A percentile compares a stretch with the other conserved stretches of the same genome.
Evolutionary conservation across 2,888 invertebrate genomes (phyloP).

Genomic region (Plagiodera versicolora): DNA sequence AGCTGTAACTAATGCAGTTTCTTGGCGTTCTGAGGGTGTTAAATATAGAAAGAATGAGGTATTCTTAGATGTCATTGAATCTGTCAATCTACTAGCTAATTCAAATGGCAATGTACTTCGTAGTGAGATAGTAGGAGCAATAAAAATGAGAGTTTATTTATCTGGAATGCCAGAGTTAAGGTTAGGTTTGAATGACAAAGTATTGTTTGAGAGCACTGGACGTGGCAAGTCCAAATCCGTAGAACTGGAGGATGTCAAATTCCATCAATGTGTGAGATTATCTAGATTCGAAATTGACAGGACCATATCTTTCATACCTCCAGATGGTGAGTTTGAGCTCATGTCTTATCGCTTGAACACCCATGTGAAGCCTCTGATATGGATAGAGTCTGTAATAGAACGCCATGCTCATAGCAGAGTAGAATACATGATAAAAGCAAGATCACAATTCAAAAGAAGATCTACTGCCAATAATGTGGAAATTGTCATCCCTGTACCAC

Average conservation of each 20-base stretch:
- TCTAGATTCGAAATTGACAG: constrained; percentile 98
- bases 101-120: constrained; percentile 95
- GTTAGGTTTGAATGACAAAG: constrained; percentile 95
- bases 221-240: constrained; percentile 97
- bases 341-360: constrained; percentile 98
- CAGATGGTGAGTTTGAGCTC: constrained; percentile 98
- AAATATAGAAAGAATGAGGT: constrained; percentile 99
- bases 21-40: constrained; percentile 97
- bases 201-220: constrained; percentile 96
- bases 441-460: constrained; percentile 95
- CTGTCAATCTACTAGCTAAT: constrained; percentile 93
- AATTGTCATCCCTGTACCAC: constrained; percentile 93
- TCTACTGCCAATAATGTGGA: constrained; percentile 99
- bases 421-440: constrained; percentile 99
- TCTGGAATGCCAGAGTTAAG: constrained; percentile 98
- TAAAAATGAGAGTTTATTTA: constrained; percentile 97
- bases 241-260: constrained; percentile 97
- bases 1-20: constrained; percentile 99
- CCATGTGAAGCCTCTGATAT: constrained; percentile 93
- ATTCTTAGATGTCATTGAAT: constrained; percentile 98
- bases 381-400: constrained; percentile 99
- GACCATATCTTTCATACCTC: constrained; percentile 97
- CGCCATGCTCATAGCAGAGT: constrained; percentile 96
- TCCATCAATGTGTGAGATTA: constrained; percentile 96
- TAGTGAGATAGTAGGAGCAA: constrained; percentile 97